Evolutionary conservation across 2,797 vertebrate genomes (phyloP), one percentile per base, ranked within the genome.

Genomic region (Bovichtus diacanthus): DNA sequence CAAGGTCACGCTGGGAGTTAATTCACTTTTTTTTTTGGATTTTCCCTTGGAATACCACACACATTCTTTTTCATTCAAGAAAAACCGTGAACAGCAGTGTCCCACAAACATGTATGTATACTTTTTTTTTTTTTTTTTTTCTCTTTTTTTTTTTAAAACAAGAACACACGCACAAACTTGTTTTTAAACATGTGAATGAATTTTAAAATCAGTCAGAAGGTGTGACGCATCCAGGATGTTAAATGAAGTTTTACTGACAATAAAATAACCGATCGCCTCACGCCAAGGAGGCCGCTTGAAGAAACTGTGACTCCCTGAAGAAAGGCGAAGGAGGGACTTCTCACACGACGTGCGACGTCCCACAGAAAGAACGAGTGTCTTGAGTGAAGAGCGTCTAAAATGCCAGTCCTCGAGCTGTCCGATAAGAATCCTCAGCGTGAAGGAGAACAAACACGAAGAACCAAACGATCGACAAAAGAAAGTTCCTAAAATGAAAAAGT

Each of bases 321-420:
- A 27, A 12, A 78, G 68, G 56, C 44, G 21, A 65, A 15, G 23
- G 60, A 25, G 19, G 38, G 53, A 64, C 56, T 21, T 53, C 47
- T 60, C 51, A 49, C 59, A 6, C n/a, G n/a, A n/a, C n/a, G 67
- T 5, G 46, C 15, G 21, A 58, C 41, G 21, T 65, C 68, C 74
- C 56, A 67, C 82, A 80, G 36, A 56, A 60, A 78, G 5, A 64
- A 46, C 6, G 1, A 16, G 23, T 2, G 65, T 62, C 19, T 46
- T 16, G 29, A 38, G 36, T 31, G 60, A 60, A 38, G 46, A 61
- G 63, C 0, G 70, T 84, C 51, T 75, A 65, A 85, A 91, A 87
- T 39, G 55, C 41, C 79, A 68, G 85, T 88, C 75, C 73, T 78
- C 54, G 55, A 80, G 83, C 81, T 80, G 82, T 89, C 74, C 49